These are phyloP conservation scores for Solenodon paradoxus DNA, from an alignment of 2,113 vertebrate genomes.

Conservation along the genomic window DNA sequence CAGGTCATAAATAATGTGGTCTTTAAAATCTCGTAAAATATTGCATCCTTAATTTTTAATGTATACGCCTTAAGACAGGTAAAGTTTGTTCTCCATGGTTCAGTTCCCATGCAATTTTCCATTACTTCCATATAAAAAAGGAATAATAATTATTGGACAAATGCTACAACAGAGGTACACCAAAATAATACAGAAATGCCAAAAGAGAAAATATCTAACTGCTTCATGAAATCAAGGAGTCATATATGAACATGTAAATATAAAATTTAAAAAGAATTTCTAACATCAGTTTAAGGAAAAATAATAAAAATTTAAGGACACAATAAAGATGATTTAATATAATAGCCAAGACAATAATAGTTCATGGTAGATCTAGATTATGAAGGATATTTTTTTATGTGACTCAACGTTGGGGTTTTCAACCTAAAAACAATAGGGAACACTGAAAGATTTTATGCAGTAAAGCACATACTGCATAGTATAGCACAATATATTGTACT, in stretches of 20 bases:
- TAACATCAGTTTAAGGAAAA: not conserved
- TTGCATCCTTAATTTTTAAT: not conserved
- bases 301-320: not conserved
- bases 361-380: not conserved
- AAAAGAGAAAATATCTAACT: not conserved
- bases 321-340: not conserved
- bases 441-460: not conserved
- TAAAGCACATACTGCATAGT: too few relatives aligned
- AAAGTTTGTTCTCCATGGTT: not conserved
- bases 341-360: not conserved
- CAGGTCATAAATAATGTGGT: not conserved
- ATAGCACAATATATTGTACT: too few relatives aligned
- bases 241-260: not conserved
- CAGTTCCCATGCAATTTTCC: not conserved
- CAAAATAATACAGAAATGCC: not conserved
- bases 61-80: not conserved
- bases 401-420: not conserved
- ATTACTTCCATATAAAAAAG: not conserved
- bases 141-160: not conserved
- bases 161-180: not conserved
- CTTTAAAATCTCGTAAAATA: not conserved
- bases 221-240: not conserved
- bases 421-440: not conserved
- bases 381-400: not conserved
- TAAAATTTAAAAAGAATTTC: not conserved